Percentiles rank a stretch among this genome's conserved stretches.
Evolutionary conservation across 2,113 vertebrate species (phyloP).

Genomic region (Mixornis gularis): DNA sequence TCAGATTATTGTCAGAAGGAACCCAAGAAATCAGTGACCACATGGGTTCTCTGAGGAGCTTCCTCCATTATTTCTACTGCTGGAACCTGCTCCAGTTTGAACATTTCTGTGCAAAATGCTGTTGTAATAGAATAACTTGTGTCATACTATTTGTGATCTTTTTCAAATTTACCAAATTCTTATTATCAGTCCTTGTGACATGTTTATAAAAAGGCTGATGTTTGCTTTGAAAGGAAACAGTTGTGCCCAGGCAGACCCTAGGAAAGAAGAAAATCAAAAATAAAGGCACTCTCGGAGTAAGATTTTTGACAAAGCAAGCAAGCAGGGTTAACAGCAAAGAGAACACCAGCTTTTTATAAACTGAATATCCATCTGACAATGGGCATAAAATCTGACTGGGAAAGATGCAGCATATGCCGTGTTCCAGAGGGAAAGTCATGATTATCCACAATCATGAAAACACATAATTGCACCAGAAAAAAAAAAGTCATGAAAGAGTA

Average conservation of each 20-base stretch:
- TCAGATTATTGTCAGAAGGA: neutral
- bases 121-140: neutral
- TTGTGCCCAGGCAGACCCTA: neutral
- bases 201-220: neutral
- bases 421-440: neutral
- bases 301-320: neutral
- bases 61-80: neutral
- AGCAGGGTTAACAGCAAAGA: neutral
- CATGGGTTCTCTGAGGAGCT: neutral
- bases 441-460: neutral
- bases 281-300: neutral
- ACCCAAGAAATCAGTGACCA: neutral
- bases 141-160: neutral
- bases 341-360: neutral
- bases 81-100: neutral
- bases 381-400: neutral
- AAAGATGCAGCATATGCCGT: neutral
- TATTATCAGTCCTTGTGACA: neutral
- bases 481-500: neutral
- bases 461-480: neutral
- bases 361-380: neutral
- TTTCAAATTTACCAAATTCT: neutral
- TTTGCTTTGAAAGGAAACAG: neutral
- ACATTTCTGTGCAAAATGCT: neutral
- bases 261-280: neutral